These are phyloP conservation scores for Torymus texanus DNA, from an alignment of 2,888 invertebrate species.

Conservation along the genomic window DNA sequence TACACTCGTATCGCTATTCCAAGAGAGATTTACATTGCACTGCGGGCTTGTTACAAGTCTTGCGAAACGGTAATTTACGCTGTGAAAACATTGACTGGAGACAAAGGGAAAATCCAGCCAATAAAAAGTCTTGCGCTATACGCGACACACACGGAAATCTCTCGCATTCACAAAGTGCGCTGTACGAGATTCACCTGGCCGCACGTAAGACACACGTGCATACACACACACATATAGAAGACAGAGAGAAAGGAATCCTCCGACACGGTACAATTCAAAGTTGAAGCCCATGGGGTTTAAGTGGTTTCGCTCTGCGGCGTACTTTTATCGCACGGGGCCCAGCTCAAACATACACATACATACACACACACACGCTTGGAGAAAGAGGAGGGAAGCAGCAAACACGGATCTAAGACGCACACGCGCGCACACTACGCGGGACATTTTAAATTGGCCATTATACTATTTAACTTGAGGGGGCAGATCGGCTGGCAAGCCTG, in stretches of 20 bases:
- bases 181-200: not conserved
- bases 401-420: constrained; percentile 70
- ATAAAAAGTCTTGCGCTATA: not conserved
- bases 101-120: not conserved
- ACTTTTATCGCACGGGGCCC: constrained; percentile 49
- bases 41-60: not conserved
- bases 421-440: constrained; percentile 65
- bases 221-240: not conserved
- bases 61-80: not conserved
- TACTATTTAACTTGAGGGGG: constrained; percentile 75
- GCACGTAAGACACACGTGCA: not conserved
- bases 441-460: constrained; percentile 76
- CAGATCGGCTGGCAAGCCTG: constrained; percentile 23
- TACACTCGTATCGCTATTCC: no score
- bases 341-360: constrained; percentile 32
- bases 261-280: constrained; percentile 47
- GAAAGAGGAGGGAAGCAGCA: constrained; percentile 57
- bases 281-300: constrained; percentile 53
- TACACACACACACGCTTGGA: constrained; percentile 5
- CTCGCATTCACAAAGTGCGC: not conserved
- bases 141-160: constrained; percentile 3
- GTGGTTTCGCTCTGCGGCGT: constrained; percentile 28
- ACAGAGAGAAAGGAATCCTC: not conserved
- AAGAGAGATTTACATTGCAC: not conserved
- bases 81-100: no score